Conservation (phyloP, 2,797 vertebrate genomes). For the Sorex maritimensis region DNA sequence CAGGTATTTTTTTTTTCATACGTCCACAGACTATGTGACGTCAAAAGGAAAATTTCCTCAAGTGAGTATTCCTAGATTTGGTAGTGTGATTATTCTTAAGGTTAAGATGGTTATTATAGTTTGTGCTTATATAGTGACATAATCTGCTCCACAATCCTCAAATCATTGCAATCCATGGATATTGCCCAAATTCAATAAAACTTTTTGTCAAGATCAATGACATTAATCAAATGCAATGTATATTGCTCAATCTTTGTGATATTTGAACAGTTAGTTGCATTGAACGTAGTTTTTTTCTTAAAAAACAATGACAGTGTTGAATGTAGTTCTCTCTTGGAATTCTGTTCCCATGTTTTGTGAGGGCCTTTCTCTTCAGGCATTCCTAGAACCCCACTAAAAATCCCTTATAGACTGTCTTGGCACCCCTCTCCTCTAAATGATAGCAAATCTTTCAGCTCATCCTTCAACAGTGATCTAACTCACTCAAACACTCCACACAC, state of each 20-base stretch:
- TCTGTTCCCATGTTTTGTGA: neutral
- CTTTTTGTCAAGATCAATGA: neutral
- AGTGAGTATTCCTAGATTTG: neutral
- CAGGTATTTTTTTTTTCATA: neutral
- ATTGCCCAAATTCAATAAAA: neutral
- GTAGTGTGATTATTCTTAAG: neutral
- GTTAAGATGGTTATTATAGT: neutral
- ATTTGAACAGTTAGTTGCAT: neutral
- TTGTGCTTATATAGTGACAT: neutral
- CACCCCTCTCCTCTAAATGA: neutral
- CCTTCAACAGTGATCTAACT: conserved; percentile 12
- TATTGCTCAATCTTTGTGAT: neutral
- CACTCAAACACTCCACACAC: conserved; percentile 52
- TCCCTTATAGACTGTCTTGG: neutral
- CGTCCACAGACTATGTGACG: neutral
- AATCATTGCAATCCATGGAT: neutral
- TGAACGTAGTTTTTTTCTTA: too few relatives aligned
- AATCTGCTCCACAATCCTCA: neutral
- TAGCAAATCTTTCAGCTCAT: neutral
- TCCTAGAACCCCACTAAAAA: neutral
- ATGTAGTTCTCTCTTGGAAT: neutral
- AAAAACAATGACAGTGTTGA: neutral
- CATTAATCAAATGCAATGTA: neutral
- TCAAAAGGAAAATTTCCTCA: neutral
- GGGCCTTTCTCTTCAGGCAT: neutral